Conservation (phyloP, 2,888 invertebrate genomes). For the Xestia c-nigrum region DNA sequence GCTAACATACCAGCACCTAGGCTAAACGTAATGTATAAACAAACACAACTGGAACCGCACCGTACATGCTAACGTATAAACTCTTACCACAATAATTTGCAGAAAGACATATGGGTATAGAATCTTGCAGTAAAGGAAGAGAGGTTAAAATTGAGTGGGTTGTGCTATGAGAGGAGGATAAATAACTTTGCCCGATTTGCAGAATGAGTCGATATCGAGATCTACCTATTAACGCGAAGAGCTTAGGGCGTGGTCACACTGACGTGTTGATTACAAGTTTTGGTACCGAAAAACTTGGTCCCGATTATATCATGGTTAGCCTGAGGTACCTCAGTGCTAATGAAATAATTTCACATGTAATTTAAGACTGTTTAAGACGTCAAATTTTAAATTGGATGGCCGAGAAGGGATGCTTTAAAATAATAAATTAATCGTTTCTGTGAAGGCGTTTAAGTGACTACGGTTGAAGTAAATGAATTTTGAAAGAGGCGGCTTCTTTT, state of each 20-base stretch:
- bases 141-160: conserved; percentile 54
- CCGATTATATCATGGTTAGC: conserved; percentile 75
- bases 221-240: conserved; percentile 86
- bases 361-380: conserved; percentile 90
- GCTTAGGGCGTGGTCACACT: conserved; percentile 83
- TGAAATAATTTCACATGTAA: conserved; percentile 89
- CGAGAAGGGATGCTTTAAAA: conserved; percentile 86
- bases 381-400: conserved; percentile 90
- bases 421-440: conserved; percentile 89
- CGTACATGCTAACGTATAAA: conserved; percentile 79
- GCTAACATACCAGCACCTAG: conserved; percentile 54
- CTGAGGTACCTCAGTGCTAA: conserved; percentile 83
- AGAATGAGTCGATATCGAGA: conserved; percentile 84
- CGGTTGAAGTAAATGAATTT: conserved; percentile 81
- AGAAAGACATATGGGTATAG: background rate
- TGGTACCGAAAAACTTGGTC: conserved; percentile 80
- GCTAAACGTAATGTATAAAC: conserved; percentile 70
- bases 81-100: conserved; percentile 56
- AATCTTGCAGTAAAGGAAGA: conserved; percentile 47
- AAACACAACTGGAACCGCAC: conserved; percentile 76
- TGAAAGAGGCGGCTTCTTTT: conserved; percentile 65
- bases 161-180: conserved; percentile 24
- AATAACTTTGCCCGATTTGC: conserved; percentile 74
- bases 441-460: conserved; percentile 81
- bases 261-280: conserved; percentile 88